Evolutionary conservation across 2,888 invertebrate genomes (phyloP), one percentile per base, ranked within the genome.

Genomic region (Rhogogaster chlorosoma): DNA sequence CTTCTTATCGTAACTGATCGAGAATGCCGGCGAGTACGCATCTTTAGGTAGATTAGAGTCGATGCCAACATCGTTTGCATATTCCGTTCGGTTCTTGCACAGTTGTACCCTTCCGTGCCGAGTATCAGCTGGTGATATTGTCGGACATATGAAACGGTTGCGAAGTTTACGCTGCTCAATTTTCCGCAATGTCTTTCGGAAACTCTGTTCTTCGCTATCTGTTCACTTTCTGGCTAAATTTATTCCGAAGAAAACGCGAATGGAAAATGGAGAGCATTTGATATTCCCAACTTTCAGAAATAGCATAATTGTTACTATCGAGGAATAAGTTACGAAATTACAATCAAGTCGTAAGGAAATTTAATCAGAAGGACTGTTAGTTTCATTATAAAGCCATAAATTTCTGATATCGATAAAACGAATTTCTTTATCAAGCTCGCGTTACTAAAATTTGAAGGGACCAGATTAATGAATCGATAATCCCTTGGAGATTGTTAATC

Each of bases 41-140:
- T 67, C 18, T 67, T 67, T 32, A 32, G 6, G 32, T 67, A 32
- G 32, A 67, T 67, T 67, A 67, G 32, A 32, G 67, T 18, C 5
- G 67, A 29, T 32, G 67, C 67, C 67, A 67, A 67, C 18, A 67
- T 67, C 67, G 67, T 67, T 67, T 67, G 67, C 67, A 67, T 67
- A 67, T 67, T 67, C 15, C 18, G 15, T 32, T 67, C 32, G 32
- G 32, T 67, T 32, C 67, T 29, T 67, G 18, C 32, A 32, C 67
- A 67, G 67, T 67, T 67, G 32, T 67, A 67, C 67, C 32, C 4
- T 67, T 67, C 18, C 32, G 67, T 12, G 32, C 6, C 12, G 67
- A 32, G 67, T 67, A 67, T 67, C 67, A 67, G 67, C 67, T 32
- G 67, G 67, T 67, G 32, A 67, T 32, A 67, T 18, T 32, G 32